phyloP scores from a whole-genome alignment of 2,113 vertebrate species.

The Ploceus nigricollis region DNA sequence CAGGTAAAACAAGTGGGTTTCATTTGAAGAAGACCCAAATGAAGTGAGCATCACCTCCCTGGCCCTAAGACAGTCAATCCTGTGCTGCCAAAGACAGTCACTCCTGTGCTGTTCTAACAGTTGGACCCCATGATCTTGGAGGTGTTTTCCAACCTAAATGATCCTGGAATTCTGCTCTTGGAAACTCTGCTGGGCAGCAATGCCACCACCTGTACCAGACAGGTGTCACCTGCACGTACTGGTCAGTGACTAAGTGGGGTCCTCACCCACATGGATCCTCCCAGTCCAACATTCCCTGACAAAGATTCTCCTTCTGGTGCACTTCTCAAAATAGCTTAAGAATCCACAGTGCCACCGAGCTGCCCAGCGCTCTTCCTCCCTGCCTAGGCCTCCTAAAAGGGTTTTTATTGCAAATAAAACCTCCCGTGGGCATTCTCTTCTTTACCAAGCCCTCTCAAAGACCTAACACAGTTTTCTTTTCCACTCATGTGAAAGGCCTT shows the following conservation, averaged over 20 bases:
- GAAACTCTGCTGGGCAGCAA: background rate
- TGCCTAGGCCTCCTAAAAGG: background rate
- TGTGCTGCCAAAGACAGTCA: background rate
- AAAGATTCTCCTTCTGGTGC: background rate
- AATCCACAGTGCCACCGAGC: background rate
- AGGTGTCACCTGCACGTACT: background rate
- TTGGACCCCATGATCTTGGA: accelerated
- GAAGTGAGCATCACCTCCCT: accelerated
- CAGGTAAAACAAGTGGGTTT: background rate
- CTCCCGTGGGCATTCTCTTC: background rate
- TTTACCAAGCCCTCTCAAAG: background rate
- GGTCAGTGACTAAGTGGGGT: accelerated
- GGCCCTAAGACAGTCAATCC: background rate
- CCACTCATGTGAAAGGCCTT: background rate
- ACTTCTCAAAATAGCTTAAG: background rate
- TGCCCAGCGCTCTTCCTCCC: background rate
- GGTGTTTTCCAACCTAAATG: background rate
- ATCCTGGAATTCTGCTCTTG: background rate
- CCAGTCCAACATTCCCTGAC: background rate
- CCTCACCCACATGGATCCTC: background rate
- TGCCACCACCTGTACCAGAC: accelerated
- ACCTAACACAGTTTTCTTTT: background rate
- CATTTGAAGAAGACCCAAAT: background rate
- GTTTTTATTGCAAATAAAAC: background rate
- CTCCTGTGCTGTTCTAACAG: background rate